Conservation (phyloP, 2,797 vertebrate species). For the Eulemur mongoz region DNA sequence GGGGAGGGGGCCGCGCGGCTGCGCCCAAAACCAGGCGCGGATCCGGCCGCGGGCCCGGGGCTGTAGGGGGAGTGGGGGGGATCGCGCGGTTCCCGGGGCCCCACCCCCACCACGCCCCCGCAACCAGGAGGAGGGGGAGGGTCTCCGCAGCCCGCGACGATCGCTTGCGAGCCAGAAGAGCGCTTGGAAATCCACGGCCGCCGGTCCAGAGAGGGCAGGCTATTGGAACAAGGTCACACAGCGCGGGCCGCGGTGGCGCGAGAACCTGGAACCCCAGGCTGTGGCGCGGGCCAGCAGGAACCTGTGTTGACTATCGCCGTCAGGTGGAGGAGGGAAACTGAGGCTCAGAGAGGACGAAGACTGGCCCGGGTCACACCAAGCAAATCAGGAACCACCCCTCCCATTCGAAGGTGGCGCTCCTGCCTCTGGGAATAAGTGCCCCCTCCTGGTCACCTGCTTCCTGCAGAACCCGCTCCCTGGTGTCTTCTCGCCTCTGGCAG, state of each 20-base stretch:
- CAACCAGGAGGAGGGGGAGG: background rate
- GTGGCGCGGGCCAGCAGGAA: background rate
- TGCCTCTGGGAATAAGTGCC: conserved; percentile 46
- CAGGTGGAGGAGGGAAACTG: background rate
- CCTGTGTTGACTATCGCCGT: background rate
- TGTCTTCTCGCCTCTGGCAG: background rate
- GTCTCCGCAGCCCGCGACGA: background rate
- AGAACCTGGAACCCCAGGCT: background rate
- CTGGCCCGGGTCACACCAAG: background rate
- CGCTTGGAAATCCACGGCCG: conserved; percentile 33
- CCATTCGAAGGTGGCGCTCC: conserved; percentile 2
- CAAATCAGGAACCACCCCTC: background rate
- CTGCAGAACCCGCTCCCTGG: background rate
- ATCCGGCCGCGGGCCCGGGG: conserved; percentile 50
- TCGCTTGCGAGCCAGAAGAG: background rate
- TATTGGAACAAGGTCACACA: conserved; percentile 69
- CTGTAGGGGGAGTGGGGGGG: background rate
- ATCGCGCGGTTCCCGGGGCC: background rate
- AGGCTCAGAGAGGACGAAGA: background rate
- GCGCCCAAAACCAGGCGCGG: conserved; percentile 80
- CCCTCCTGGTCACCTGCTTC: conserved; percentile 67
- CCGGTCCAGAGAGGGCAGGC: conserved; percentile 67
- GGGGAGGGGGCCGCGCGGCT: conserved; percentile 79
- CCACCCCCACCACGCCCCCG: background rate
- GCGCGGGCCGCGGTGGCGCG: conserved; percentile 39